Percentiles rank a stretch among this genome's conserved stretches.
These are phyloP conservation scores for Erythrolamprus reginae DNA, from an alignment of 2,113 vertebrate genomes.

Conservation along the genomic window DNA sequence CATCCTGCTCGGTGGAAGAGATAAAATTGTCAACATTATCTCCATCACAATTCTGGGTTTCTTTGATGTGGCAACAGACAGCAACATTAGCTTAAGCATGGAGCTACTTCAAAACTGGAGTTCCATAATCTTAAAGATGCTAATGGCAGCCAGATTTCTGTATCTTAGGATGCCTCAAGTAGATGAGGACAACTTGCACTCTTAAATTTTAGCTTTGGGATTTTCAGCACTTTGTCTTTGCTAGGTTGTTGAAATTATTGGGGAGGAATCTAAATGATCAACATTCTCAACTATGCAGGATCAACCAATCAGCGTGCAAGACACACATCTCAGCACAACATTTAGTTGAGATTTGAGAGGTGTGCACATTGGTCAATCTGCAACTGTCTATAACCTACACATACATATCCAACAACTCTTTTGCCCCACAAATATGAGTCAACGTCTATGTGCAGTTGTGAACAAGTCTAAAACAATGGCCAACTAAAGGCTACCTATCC, in stretches of 20 bases:
- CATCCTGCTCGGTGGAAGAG: conserved; percentile 70
- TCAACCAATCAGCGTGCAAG: neutral
- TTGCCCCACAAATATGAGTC: neutral
- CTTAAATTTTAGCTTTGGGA: neutral
- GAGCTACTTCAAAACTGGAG: neutral
- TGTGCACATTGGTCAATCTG: neutral
- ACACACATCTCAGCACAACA: neutral
- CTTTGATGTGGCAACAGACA: neutral
- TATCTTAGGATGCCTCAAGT: neutral
- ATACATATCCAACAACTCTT: neutral
- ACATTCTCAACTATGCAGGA: neutral
- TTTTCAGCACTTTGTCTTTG: neutral
- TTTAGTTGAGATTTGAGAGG: neutral
- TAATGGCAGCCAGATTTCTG: neutral
- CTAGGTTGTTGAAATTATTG: neutral
- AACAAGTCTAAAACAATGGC: neutral
- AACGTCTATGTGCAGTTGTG: neutral
- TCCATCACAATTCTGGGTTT: neutral
- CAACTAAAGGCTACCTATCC: neutral
- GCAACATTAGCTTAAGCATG: neutral
- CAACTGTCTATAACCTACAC: neutral
- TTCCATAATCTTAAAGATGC: neutral
- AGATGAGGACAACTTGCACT: neutral
- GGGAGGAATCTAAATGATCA: neutral
- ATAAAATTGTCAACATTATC: neutral